These are phyloP conservation scores for Thrips palmi DNA, from an alignment of 1,140 invertebrate species.

Conservation along the genomic window DNA sequence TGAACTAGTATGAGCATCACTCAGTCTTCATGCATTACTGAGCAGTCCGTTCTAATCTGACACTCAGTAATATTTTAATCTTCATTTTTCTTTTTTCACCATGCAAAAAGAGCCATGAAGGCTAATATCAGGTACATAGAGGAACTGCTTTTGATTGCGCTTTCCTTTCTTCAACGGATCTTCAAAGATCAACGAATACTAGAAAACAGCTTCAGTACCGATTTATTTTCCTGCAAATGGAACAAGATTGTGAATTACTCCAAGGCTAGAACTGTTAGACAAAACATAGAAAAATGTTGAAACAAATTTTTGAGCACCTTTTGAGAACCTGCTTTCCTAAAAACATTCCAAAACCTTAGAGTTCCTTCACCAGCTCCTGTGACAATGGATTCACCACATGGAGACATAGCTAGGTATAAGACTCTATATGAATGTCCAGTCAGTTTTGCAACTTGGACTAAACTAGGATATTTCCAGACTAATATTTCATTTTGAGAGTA, in stretches of 20 bases:
- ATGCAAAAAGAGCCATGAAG: too few species aligned
- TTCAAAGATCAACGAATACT: slow-evolving; percentile 72
- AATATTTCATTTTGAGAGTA: slow-evolving; percentile 99
- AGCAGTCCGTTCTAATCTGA: too few species aligned
- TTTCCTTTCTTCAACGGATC: too few species aligned
- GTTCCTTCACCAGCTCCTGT: slow-evolving; percentile 99
- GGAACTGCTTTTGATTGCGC: too few species aligned
- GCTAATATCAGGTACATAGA: too few species aligned
- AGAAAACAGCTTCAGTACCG: slow-evolving; percentile 90
- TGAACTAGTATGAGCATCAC: too few species aligned
- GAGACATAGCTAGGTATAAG: slow-evolving; percentile 92
- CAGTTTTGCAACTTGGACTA: slow-evolving; percentile 88
- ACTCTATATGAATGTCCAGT: slow-evolving; percentile 97
- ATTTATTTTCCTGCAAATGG: slow-evolving; percentile 66
- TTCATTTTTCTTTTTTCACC: too few species aligned
- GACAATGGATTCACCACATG: slow-evolving; percentile 97
- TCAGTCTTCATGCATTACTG: too few species aligned
- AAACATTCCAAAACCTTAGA: slow-evolving; percentile 97
- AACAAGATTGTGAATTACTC: background rate
- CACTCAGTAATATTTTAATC: too few species aligned
- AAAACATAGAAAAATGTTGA: background rate
- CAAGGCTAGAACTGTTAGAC: background rate
- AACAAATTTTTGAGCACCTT: slow-evolving; percentile 25
- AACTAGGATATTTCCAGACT: slow-evolving; percentile 97
- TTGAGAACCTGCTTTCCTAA: slow-evolving; percentile 89